phyloP scores from a whole-genome alignment of 1,140 invertebrate species.

The Yoshiicerus persimilis region DNA sequence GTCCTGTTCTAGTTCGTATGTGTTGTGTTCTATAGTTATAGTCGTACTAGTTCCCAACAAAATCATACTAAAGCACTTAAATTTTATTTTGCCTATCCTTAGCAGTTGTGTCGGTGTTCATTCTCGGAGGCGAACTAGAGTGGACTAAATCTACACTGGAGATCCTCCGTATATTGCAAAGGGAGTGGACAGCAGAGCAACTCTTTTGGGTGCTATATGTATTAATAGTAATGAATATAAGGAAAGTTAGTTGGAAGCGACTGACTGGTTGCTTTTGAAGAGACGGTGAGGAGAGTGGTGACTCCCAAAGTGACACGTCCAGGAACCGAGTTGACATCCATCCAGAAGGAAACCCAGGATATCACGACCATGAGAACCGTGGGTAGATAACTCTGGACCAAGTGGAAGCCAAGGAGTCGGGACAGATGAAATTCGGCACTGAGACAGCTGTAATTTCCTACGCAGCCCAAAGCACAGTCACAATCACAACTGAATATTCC shows the following conservation, averaged over 20 bases:
- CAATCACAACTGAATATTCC: neutral
- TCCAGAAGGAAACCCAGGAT: conserved; percentile 68
- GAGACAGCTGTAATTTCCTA: conserved; percentile 66
- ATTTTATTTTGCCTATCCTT: neutral
- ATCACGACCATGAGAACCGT: conserved; percentile 69
- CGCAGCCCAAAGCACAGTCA: neutral
- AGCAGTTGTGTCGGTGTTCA: neutral
- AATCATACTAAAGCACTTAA: neutral
- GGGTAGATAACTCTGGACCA: conserved; percentile 67
- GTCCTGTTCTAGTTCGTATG: neutral
- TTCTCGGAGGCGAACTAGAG: too few relatives aligned
- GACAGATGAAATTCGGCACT: conserved; percentile 60
- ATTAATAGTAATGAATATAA: neutral
- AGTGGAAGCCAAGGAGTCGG: conserved; percentile 63
- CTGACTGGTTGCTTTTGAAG: conserved; percentile 60
- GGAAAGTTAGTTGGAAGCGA: neutral
- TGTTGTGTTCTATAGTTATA: neutral
- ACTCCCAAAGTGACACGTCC: conserved; percentile 58
- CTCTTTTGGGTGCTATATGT: neutral
- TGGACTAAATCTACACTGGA: neutral
- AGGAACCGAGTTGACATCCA: conserved; percentile 67
- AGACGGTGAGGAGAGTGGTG: conserved; percentile 63
- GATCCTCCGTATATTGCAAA: neutral
- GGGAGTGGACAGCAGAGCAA: neutral
- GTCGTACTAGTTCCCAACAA: neutral